Evolutionary conservation across 2,888 invertebrate genomes (phyloP).

Genomic region (Tuberolachnus salignus): DNA sequence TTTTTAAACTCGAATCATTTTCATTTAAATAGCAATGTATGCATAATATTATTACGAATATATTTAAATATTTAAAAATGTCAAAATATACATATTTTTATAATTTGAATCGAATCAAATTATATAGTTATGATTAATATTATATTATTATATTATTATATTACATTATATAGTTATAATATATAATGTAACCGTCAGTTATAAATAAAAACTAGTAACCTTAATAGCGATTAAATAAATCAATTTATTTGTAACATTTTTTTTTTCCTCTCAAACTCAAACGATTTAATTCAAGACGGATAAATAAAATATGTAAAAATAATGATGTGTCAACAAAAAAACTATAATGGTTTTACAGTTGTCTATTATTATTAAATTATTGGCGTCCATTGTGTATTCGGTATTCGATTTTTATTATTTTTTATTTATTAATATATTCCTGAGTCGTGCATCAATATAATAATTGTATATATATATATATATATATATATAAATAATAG

Average conservation of each 20-base stretch:
- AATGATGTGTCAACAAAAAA: neutral
- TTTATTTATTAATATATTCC: neutral
- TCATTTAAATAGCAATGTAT: no score
- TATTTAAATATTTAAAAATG: no score
- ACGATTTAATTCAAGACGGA: neutral
- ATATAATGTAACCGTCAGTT: no score
- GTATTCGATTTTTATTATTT: neutral
- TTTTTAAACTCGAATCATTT: no score
- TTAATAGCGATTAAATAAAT: neutral
- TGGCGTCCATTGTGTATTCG: neutral
- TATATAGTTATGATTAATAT: no score
- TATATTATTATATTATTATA: no score
- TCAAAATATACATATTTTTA: no score
- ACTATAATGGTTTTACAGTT: slow-evolving; percentile 4
- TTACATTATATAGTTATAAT: no score
- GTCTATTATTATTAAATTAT: neutral
- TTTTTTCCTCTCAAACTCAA: neutral
- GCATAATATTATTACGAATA: no score
- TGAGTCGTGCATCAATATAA: neutral
- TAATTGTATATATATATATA: no score
- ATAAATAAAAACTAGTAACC: neutral
- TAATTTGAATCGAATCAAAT: no score
- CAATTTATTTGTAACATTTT: neutral
- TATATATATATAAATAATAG: no score
- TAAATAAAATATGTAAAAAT: neutral